Evolutionary conservation across 2,797 vertebrate species (phyloP).

Genomic region (Sebastes melanostomus): DNA sequence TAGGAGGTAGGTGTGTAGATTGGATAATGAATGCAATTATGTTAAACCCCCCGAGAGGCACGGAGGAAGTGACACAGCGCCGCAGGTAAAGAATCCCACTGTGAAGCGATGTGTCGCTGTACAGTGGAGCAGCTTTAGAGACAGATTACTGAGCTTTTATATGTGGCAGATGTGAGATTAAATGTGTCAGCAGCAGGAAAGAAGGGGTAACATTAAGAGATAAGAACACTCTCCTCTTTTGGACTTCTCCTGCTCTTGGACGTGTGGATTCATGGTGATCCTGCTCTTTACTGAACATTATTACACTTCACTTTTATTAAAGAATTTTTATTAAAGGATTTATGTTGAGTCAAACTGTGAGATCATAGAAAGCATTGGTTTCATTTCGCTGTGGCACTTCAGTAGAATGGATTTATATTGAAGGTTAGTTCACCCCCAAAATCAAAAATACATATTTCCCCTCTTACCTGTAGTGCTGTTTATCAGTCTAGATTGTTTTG

Average conservation of each 20-base stretch:
- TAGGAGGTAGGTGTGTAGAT: constrained; percentile 42
- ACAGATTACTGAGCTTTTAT: constrained; percentile 10
- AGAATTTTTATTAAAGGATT: neutral
- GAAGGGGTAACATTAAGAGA: neutral
- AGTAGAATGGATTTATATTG: neutral
- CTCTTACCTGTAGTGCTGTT: no score
- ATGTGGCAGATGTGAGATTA: constrained; percentile 12
- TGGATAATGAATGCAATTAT: constrained; percentile 52
- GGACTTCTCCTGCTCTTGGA: neutral
- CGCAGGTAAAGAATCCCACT: constrained; percentile 11
- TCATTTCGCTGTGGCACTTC: neutral
- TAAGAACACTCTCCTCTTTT: neutral
- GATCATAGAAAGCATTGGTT: neutral
- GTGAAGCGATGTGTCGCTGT: neutral
- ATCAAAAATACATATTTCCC: neutral
- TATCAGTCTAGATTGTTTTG: no score
- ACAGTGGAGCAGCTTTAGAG: constrained; percentile 14
- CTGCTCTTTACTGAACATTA: neutral
- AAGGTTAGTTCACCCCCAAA: neutral
- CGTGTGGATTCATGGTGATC: neutral
- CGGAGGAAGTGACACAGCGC: constrained; percentile 25
- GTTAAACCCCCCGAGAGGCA: constrained; percentile 14
- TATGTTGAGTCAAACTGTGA: neutral
- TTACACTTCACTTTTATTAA: neutral
- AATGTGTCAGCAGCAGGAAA: constrained; percentile 17